phyloP scores from a whole-genome alignment of 2,113 vertebrate species.

The Ranitomeya variabilis region DNA sequence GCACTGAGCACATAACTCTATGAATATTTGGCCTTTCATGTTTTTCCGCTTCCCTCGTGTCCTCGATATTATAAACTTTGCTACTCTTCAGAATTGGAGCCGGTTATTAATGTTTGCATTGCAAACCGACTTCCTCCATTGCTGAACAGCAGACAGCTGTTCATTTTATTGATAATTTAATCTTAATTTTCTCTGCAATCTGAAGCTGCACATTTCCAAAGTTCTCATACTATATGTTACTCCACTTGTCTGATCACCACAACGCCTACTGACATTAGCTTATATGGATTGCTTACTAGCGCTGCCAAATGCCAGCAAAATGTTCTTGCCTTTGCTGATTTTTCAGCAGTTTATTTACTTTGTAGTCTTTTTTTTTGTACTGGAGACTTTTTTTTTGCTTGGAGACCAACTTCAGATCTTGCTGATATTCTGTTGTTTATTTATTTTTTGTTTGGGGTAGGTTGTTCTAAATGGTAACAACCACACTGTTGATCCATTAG shows the following conservation, averaged over 20 bases:
- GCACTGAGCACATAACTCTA: constrained; percentile 19
- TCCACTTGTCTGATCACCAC: background rate
- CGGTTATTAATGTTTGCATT: constrained; percentile 62
- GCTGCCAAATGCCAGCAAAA: background rate
- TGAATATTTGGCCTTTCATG: constrained; percentile 59
- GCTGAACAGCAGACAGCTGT: constrained; percentile 59
- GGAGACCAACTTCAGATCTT: background rate
- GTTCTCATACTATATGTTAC: background rate
- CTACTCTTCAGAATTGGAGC: constrained; percentile 54
- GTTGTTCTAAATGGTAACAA: background rate
- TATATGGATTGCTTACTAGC: background rate
- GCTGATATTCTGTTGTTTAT: background rate
- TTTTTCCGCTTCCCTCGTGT: constrained; percentile 57
- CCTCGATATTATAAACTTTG: constrained; percentile 53
- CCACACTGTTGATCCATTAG: background rate
- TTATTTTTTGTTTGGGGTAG: background rate
- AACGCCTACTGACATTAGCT: background rate
- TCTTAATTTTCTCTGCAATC: background rate
- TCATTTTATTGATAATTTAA: constrained; percentile 52
- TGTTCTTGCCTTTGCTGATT: background rate
- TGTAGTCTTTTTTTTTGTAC: background rate
- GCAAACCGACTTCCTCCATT: constrained; percentile 47
- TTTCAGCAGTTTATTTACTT: background rate
- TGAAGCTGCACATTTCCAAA: background rate
- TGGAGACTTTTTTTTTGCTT: background rate